Evolutionary conservation across 2,797 vertebrate species (phyloP).

Genomic region (Notamacropus eugenii): DNA sequence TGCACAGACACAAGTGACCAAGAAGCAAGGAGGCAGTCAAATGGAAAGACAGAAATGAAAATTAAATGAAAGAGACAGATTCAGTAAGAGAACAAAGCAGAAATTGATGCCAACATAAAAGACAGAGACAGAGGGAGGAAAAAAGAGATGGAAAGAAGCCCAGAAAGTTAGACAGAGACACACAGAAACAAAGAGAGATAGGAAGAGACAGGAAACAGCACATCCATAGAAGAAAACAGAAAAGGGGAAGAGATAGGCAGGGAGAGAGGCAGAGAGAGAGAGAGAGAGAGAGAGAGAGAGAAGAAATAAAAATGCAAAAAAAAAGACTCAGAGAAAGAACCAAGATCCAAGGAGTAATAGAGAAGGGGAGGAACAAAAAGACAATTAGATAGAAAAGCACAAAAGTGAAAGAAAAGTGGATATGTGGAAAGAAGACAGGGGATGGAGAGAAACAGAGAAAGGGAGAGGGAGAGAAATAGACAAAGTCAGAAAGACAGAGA

Average conservation of each 20-base stretch:
- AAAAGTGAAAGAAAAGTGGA: not conserved
- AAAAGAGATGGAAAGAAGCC: not conserved
- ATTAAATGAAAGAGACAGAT: constrained; percentile 11
- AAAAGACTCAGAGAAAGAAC: not conserved
- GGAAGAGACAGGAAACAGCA: not conserved
- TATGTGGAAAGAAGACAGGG: not conserved
- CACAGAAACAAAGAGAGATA: not conserved
- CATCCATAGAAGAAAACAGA: not conserved
- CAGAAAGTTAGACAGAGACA: not conserved
- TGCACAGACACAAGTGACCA: not conserved
- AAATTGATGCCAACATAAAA: not conserved
- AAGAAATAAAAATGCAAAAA: not conserved
- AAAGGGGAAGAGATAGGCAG: not conserved
- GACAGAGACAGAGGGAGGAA: not conserved
- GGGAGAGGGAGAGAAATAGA: not conserved
- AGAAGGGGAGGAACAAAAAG: not conserved
- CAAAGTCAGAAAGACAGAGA: not conserved
- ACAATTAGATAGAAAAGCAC: not conserved
- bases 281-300: not conserved
- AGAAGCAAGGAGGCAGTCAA: not conserved
- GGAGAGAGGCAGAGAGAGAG: not conserved
- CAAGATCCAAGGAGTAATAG: not conserved
- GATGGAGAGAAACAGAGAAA: not conserved
- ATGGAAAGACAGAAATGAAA: not conserved
- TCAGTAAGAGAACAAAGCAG: not conserved